Evolutionary conservation across 2,888 invertebrate genomes (phyloP), one percentile per base, ranked within the genome.

Genomic region (Dolomedes plantarius): DNA sequence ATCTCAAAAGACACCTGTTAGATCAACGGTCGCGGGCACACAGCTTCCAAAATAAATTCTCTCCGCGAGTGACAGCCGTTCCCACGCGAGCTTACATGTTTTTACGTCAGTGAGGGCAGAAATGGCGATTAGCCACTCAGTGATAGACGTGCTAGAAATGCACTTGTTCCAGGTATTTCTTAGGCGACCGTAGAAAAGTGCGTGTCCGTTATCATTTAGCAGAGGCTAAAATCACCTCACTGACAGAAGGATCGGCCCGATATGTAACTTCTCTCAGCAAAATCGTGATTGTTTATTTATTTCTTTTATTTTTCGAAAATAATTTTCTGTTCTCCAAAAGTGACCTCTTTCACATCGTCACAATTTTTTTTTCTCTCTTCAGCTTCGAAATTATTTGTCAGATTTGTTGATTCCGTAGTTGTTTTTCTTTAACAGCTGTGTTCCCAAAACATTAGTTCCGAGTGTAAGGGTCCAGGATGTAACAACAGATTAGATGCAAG

Each of bases 171-270:
- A 56, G 56, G 56, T 56, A 56, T 23, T 56, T 23, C 56, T 3
- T 6, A 16, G 46, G 11, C 46, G 16, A 16, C 2, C 1, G 5
- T 19, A 11, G 11, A 23, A 56, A 56, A 23, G 5, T 23, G 6
- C 3, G 7, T 46, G 13, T 16, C 2, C 46, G 73, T 73, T 73
- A 81, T 81, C 80, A 28, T 74, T 68, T 67, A 65, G 28, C 68
- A 56, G 28, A 27, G n/a, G 29, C 29, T 23, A 74, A 74, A 74
- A 81, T 67, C 72, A 79, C 50, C 72, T 79, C 68, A 56, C 36
- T 56, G 80, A 81, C 36, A 32, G 80, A 74, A 65, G 7, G 74
- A 74, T 68, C 67, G 32, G 28, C 67, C 28, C n/a, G 74, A 68
- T 74, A 73, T 81, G 68, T 41, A 39, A 68, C 73, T 74, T 74